Evolutionary conservation across 2,113 vertebrate genomes (phyloP).

Genomic region (Sakesphorus luctuosus): DNA sequence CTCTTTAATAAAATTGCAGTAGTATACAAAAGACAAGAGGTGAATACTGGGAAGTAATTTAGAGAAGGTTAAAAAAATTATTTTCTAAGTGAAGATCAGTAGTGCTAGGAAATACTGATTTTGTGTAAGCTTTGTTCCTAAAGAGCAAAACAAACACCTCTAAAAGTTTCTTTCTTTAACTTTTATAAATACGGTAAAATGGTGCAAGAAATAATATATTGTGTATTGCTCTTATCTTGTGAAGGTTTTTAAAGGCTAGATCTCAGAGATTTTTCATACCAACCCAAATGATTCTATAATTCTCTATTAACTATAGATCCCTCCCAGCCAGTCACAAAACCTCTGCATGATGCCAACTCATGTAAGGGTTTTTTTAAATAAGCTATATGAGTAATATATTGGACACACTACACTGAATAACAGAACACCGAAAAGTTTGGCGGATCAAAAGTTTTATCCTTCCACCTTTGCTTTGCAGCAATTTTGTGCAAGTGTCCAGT

Average conservation of each 20-base stretch:
- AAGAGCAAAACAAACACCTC: background rate
- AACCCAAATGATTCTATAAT: background rate
- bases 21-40: background rate
- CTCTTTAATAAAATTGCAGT: background rate
- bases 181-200: background rate
- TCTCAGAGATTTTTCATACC: background rate
- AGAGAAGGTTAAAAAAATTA: background rate
- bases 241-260: background rate
- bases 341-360: background rate
- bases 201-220: background rate
- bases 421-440: background rate
- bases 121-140: background rate
- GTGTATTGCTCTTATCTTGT: background rate
- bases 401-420: rapidly evolving
- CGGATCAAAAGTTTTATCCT: background rate
- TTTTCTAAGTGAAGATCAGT: background rate
- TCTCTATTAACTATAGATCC: background rate
- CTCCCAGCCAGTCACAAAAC: background rate
- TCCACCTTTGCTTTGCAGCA: background rate
- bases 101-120: background rate
- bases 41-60: background rate
- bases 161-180: background rate
- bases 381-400: background rate
- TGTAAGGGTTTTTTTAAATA: background rate
- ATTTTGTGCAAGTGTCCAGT: background rate